These are phyloP conservation scores for Paracyclopina nana DNA, from an alignment of 1,140 invertebrate species.

Conservation along the genomic window DNA sequence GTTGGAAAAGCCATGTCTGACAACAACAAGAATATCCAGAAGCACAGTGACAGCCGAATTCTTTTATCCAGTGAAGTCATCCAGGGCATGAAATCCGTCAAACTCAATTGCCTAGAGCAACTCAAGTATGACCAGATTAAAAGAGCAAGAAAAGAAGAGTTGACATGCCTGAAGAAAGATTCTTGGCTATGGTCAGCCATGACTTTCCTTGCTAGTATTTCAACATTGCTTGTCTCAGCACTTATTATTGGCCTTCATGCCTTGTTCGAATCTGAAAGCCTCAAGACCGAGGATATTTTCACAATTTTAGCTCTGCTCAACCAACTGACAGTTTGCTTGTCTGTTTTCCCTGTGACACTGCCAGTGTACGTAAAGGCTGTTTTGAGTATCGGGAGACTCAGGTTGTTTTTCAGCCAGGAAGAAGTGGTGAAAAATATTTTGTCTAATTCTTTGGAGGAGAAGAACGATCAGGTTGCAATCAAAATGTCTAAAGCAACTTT, in stretches of 20 bases:
- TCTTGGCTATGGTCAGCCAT: slow-evolving; percentile 49
- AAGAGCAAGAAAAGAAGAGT: slow-evolving; percentile 42
- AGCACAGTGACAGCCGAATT: slow-evolving; percentile 44
- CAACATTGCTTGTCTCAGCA: slow-evolving; percentile 5
- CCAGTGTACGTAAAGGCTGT: slow-evolving; percentile 51
- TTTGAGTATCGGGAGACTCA: slow-evolving; percentile 37
- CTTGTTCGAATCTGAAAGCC: slow-evolving; percentile 28
- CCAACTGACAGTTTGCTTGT: slow-evolving; percentile 51
- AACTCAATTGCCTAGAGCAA: slow-evolving; percentile 59
- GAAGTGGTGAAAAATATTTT: slow-evolving; percentile 40
- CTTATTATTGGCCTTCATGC: slow-evolving; percentile 11
- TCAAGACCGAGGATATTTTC: slow-evolving; percentile 46
- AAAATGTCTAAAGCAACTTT: not conserved
- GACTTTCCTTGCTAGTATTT: slow-evolving; percentile 25
- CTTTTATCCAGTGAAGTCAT: slow-evolving; percentile 54
- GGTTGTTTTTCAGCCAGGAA: slow-evolving; percentile 41
- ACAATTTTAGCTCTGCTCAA: slow-evolving; percentile 54
- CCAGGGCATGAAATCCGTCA: slow-evolving; percentile 56
- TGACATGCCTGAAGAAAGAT: slow-evolving; percentile 46
- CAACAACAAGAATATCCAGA: slow-evolving; percentile 43
- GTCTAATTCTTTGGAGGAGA: slow-evolving; percentile 6
- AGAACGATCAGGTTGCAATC: not conserved
- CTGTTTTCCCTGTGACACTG: slow-evolving; percentile 54
- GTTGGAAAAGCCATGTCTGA: slow-evolving; percentile 47
- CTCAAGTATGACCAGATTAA: slow-evolving; percentile 44